These are phyloP conservation scores for Cichladusa arquata DNA, from an alignment of 2,113 vertebrate species.

Conservation along the genomic window DNA sequence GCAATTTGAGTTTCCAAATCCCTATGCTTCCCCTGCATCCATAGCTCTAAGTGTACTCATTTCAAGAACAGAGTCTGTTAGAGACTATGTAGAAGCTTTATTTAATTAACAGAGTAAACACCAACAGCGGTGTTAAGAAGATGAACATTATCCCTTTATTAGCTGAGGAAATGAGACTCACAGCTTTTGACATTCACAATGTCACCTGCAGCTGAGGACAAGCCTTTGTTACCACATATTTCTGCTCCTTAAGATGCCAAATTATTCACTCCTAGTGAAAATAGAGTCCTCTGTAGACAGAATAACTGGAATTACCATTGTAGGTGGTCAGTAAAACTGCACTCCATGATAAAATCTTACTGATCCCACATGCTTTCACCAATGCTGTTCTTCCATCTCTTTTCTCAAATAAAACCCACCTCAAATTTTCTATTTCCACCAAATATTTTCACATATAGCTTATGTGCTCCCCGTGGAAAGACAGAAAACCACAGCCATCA, in stretches of 20 bases:
- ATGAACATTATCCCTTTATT: neutral
- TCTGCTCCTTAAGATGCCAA: neutral
- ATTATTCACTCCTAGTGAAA: neutral
- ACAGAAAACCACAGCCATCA: neutral
- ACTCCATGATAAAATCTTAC: neutral
- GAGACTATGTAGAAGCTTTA: neutral
- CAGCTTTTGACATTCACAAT: neutral
- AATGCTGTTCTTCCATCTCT: neutral
- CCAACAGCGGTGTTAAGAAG: neutral
- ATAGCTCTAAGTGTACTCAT: neutral
- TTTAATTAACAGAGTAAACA: neutral
- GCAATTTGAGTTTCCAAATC: neutral
- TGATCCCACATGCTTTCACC: neutral
- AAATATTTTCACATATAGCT: neutral
- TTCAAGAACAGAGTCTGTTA: neutral
- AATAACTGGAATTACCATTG: neutral
- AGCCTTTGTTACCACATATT: neutral
- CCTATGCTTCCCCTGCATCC: neutral
- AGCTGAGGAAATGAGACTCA: neutral
- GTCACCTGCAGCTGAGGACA: neutral
- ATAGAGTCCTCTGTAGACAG: neutral
- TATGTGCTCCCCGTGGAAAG: neutral
- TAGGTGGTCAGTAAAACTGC: neutral
- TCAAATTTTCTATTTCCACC: neutral
- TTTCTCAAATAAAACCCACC: neutral